A percentile compares a stretch with the other conserved stretches of the same genome.
phyloP scores from a whole-genome alignment of 2,888 invertebrate genomes.

The Bimastos eiseni region DNA sequence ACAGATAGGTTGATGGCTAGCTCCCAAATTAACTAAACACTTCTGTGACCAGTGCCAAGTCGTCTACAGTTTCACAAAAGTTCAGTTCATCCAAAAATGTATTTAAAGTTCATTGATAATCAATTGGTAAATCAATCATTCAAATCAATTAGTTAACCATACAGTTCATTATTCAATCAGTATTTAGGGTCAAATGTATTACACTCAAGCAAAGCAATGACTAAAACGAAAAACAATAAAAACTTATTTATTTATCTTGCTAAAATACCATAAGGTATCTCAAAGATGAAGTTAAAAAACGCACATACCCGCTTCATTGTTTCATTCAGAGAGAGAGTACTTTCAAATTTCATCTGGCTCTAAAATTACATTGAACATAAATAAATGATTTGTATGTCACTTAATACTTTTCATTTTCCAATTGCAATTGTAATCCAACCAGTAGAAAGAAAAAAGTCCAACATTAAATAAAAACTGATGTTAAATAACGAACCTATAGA shows the following conservation, averaged over 20 bases:
- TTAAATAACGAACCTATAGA: too few relatives aligned
- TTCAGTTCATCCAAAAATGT: background rate
- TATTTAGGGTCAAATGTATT: too few relatives aligned
- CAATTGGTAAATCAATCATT: background rate
- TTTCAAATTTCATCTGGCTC: conserved; percentile 19
- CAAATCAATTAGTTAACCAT: too few relatives aligned
- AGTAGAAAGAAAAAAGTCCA: too few relatives aligned
- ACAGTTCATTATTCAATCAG: too few relatives aligned
- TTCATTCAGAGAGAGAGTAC: background rate
- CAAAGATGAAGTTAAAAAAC: background rate
- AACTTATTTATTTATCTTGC: background rate
- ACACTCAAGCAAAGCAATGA: too few relatives aligned
- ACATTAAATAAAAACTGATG: too few relatives aligned
- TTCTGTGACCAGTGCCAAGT: background rate
- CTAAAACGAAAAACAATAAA: too few relatives aligned
- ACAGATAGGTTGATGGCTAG: too few relatives aligned
- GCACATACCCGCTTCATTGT: background rate
- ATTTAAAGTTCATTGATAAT: background rate
- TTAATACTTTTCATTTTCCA: too few relatives aligned
- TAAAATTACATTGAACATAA: conserved; percentile 8
- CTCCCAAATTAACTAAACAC: background rate
- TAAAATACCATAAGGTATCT: background rate
- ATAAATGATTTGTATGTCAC: too few relatives aligned
- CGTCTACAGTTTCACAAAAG: background rate
- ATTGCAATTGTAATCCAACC: too few relatives aligned